These are phyloP conservation scores for Ormyrus nitidulus DNA, from an alignment of 2,888 invertebrate genomes.

Conservation along the genomic window DNA sequence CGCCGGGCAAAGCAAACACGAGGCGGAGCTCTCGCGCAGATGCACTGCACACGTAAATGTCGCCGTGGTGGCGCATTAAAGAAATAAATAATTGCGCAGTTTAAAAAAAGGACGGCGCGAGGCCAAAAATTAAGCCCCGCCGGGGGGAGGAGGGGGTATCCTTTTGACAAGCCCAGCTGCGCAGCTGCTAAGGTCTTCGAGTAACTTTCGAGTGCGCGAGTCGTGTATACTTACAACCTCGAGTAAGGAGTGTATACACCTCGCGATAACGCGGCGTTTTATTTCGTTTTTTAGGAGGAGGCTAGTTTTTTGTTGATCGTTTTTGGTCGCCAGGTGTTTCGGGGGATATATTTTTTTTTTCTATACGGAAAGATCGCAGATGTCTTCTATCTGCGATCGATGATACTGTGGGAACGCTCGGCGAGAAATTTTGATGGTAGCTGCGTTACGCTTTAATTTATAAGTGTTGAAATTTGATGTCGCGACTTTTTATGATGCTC, in stretches of 20 bases:
- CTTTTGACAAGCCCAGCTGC: constrained; percentile 29
- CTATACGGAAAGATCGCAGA: constrained; percentile 35
- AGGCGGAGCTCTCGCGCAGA: too few species aligned
- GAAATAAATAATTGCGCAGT: too few species aligned
- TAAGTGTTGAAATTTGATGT: not conserved
- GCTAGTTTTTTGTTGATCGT: constrained; percentile 12
- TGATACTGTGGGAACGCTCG: not conserved
- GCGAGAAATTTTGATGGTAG: not conserved
- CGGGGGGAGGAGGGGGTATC: not conserved
- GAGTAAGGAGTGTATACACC: not conserved
- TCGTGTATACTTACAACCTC: constrained; percentile 3
- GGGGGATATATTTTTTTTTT: not conserved
- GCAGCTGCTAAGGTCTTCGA: constrained; percentile 40
- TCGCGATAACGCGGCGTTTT: constrained; percentile 12
- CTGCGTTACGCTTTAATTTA: not conserved
- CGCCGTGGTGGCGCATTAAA: too few species aligned
- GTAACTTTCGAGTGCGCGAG: not conserved
- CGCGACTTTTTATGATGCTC: too few species aligned
- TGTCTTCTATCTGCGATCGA: constrained; percentile 32
- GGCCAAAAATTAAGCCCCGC: not conserved
- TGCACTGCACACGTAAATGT: too few species aligned
- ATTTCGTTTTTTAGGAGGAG: constrained; percentile 4
- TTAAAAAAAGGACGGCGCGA: too few species aligned
- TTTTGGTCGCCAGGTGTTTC: constrained; percentile 28
- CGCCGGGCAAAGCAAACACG: too few species aligned